Base-by-base conservation (phyloP, 2,888 invertebrate genomes). In the Drosophila nr. medialis region DNA sequence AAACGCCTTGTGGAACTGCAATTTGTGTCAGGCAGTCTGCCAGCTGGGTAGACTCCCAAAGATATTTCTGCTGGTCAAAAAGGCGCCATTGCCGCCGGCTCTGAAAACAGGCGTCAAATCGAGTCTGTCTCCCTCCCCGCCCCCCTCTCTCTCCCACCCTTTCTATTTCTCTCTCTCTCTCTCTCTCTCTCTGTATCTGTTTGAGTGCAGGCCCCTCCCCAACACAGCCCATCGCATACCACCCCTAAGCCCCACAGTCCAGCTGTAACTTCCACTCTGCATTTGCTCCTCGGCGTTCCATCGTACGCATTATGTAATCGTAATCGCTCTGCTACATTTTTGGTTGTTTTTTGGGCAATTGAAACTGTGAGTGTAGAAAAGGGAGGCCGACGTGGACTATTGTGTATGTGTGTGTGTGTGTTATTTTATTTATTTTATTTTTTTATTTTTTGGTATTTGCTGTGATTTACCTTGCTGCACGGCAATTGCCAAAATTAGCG, bases 261-360 rank as follows among this genome's bases (percentile, higher is more conserved):
- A 55, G 42, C 58, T 62, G 53, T 48, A 50, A 76, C 80, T 77
- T 62, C 81, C 58, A 69, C 58, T 80, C 48, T 51, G 21, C 48
- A 48, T 32, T 11, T 30, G 50, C 54, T 67, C 38, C 56, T 51
- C 36, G 45, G 38, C 48, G 27, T 48, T 32, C 62, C 29, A 59
- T 60, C 45, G 42, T 50, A 68, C 80, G 79, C 79, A 79, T 94
- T 48, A 95, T 92, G 86, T 83, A 93, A 95, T 92, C 95, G 73
- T 70, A 75, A 78, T 69, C 75, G 62, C 69, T 63, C 64, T 64
- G 58, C 51, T 58, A 51, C 68, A 75, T 62, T 74, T 82, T 66
- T 68, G 68, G 50, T 49, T 58, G 42, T 63, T 55, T 42, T 54
- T 65, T 50, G 2, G 54, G 15, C 27, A 75, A 65, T 62, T 51